Conservation (phyloP, 2,797 vertebrate species). For the Thunnus albacares region DNA sequence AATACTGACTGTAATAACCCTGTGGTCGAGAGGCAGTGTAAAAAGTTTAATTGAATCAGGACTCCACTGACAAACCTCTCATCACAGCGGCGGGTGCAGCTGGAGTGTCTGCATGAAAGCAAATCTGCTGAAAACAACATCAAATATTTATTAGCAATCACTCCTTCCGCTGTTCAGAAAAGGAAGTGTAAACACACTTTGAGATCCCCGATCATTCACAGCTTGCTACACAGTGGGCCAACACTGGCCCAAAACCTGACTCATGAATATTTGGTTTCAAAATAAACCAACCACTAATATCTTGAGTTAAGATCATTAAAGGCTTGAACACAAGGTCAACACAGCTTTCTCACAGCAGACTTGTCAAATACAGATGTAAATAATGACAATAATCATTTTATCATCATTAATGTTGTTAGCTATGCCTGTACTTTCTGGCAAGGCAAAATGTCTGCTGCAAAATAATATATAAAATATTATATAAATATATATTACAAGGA, state of each 20-base stretch:
- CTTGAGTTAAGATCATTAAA: background rate
- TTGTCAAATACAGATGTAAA: no score
- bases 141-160: slow-evolving; percentile 66
- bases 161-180: background rate
- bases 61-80: slow-evolving; percentile 18
- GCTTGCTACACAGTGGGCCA: background rate
- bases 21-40: slow-evolving; percentile 13
- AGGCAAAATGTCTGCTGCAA: no score
- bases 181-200: slow-evolving; percentile 48
- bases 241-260: background rate
- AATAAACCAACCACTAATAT: background rate
- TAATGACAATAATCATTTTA: no score
- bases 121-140: slow-evolving; percentile 64
- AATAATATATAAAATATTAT: no score
- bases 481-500: no score
- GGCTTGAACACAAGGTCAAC: background rate
- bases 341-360: no score
- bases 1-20: slow-evolving; percentile 1
- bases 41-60: slow-evolving; percentile 47
- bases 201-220: slow-evolving; percentile 32
- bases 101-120: slow-evolving; percentile 32
- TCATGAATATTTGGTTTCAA: background rate
- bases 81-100: slow-evolving; percentile 14
- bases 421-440: no score
- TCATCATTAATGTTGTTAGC: no score